Evolutionary conservation across 23 tunicate species (phyloP), one percentile per base, ranked within the genome.

Genomic region (Styela clava): DNA sequence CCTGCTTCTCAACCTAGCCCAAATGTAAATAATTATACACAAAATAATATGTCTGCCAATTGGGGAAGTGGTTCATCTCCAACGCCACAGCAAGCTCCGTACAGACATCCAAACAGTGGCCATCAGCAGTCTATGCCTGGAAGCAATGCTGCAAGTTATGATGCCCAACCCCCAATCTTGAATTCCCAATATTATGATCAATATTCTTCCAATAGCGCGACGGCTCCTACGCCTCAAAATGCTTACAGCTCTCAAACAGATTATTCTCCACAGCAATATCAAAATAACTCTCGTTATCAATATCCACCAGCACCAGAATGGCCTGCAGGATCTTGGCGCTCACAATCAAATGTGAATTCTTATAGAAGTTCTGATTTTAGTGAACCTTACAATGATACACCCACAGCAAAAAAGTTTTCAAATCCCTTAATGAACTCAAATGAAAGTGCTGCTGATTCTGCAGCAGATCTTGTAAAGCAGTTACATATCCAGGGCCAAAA

Each of bases 401-500:
- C 56, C 12, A 44, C 56, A 7, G 56, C 56, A 12, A 44, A 44
- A 1, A 44, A n/a, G 29, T 76, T 76, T 44, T 31, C 31, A 76
- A 76, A 76, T 29, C 81, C 81, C 20, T 44, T 76, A 29, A 36
- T 76, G 67, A 56, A 76, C 27, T 19, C 65, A 5, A 29, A 24
- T 16, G 24, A 29, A n/a, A 29, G 31, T 25, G 27, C 64, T 9
- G 28, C 64, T 1, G 64, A 51, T 12, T 21, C 16, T 35, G 33
- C 81, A 36, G 81, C 20, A 23, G 31, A 16, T 22, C 64, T 76
- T 35, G 20, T 73, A 33, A 24, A 76, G 20, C 52, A 76, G n/a
- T 29, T 76, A 20, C 63, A 76, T 21, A 76, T 76, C 12, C 62
- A 44, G 31, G 64, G 33, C 9, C 30, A 52, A 44, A 12, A 24